Evolutionary conservation across 1,140 invertebrate genomes (phyloP).

Genomic region (Phymorhynchus buccinoides): DNA sequence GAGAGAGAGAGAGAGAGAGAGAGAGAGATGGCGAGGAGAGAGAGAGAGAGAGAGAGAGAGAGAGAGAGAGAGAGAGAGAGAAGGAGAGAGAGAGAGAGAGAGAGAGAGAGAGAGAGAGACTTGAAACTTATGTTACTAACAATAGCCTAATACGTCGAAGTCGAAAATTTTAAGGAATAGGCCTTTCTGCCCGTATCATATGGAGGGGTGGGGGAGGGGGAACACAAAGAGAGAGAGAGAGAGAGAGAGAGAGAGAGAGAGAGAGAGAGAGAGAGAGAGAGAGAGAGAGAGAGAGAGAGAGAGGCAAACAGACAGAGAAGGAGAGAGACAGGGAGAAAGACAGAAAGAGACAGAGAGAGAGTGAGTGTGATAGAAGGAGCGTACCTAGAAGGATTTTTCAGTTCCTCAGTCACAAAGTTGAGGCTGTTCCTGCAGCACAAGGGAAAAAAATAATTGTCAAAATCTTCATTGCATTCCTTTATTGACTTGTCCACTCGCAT

Average conservation of each 20-base stretch:
- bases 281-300: constrained; percentile 12
- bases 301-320: no score
- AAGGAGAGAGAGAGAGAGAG: not conserved
- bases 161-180: no score
- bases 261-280: not conserved
- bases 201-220: no score
- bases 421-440: constrained; percentile 46
- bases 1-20: not conserved
- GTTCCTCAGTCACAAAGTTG: constrained; percentile 88
- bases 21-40: not conserved
- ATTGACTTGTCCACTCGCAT: no score
- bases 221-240: no score
- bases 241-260: constrained; percentile 7
- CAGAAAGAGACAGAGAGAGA: no score
- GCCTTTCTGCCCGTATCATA: no score
- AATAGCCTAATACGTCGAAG: not conserved
- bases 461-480: no score
- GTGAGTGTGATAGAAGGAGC: not conserved
- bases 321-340: no score
- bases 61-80: not conserved
- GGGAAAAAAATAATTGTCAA: no score
- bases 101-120: constrained; percentile 10
- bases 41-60: not conserved
- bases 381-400: constrained; percentile 79
- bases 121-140: not conserved